phyloP scores from a whole-genome alignment of 30 jellyfish, hydroid and myxozoan species.

The Hydractinia symbiolongicarpus region DNA sequence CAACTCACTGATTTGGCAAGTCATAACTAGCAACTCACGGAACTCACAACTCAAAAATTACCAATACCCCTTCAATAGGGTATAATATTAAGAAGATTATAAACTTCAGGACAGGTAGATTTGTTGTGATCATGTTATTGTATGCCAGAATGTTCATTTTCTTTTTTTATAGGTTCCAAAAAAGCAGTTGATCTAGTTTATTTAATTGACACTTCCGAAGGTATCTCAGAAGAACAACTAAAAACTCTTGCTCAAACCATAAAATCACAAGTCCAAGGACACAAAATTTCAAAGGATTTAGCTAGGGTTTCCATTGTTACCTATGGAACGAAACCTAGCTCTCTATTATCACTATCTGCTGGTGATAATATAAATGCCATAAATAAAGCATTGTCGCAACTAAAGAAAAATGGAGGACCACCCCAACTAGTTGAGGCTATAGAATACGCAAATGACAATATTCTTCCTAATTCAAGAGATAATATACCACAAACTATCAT shows the following conservation, averaged over 20 bases:
- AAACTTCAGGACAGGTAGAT: too few relatives aligned
- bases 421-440: not conserved
- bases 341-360: not conserved
- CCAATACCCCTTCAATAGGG: too few relatives aligned
- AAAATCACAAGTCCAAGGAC: conserved; percentile 7
- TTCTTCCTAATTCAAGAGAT: not conserved
- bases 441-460: not conserved
- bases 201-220: conserved; percentile 38
- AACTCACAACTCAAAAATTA: too few relatives aligned
- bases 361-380: not conserved
- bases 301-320: conserved; percentile 9
- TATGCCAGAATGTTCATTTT: not conserved
- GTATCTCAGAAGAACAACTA: conserved; percentile 15
- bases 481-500: not conserved
- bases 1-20: too few relatives aligned
- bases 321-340: not conserved
- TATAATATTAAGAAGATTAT: too few relatives aligned
- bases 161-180: conserved; percentile 25
- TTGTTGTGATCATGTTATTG: too few relatives aligned
- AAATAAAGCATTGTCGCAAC: not conserved
- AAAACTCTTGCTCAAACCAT: not conserved
- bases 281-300: not conserved
- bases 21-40: too few relatives aligned
- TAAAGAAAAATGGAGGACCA: not conserved
- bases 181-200: conserved; percentile 30